Evolutionary conservation across 2,113 vertebrate species (phyloP), one percentile per base, ranked within the genome.

Genomic region (Pituophis catenifer): DNA sequence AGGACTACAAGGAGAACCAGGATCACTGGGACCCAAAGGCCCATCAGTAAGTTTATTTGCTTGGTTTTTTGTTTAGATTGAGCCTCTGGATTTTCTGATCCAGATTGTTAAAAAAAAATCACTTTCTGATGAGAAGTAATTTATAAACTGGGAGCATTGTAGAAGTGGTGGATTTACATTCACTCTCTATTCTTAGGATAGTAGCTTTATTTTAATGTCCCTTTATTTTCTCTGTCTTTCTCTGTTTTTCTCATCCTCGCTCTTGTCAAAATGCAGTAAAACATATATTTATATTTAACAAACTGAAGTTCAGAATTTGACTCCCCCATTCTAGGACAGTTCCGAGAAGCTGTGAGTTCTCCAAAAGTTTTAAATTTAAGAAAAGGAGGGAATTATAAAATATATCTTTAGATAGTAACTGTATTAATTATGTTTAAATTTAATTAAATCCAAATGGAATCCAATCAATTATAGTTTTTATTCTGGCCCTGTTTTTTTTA

Each of bases 1-100:
- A 3, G 99, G 99, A 52, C 98, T 98, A 13, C 98, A 98, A 81
- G 99, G 99, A 86, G 99, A 98, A 97, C 65, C 98, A 53, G 99
- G 99, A 95, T 97, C 98, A 70, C 90, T 97, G 53, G 99, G 99
- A 97, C 98, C 99, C 13, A 97, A 95, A 8, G 99, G 99, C 24
- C 97, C 97, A 91, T 97, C 98, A 87, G 99, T 99, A 96, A 99
- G 99, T 99, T 11, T 4, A 93, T 53, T 93, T 55, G 86, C 89
- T 90, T 50, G 55, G 48, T 59, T 81, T 90, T 29, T 70, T 70
- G 54, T 5, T 87, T 62, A 0, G 58, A 2, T 62, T n/a, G 55
- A 70, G 57, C 13, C 7, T 58, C 29, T 86, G 29, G 17, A 33
- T 90, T 86, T 86, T 90, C 54, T 62, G 89, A 50, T 58, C 19